Conservation (phyloP, 2,113 vertebrate species). For the Candoia aspera region DNA sequence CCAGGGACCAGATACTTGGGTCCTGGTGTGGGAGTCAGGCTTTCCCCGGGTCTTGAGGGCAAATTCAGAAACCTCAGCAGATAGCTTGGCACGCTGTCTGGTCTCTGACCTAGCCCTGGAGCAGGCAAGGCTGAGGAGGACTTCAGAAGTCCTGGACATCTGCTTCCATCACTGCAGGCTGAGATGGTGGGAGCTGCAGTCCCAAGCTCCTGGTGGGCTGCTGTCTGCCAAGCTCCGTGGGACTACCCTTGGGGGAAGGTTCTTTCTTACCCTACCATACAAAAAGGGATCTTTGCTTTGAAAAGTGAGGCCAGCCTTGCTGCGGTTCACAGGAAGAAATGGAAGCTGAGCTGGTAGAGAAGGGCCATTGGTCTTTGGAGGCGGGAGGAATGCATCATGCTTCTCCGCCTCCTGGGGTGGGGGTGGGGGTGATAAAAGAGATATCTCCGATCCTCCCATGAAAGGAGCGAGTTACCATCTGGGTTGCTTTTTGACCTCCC, state of each 20-base stretch:
- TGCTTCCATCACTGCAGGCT: not conserved
- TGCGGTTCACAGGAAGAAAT: not conserved
- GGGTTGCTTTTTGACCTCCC: not conserved
- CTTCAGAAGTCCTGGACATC: too few species aligned
- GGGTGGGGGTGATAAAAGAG: not conserved
- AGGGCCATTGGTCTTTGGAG: too few species aligned
- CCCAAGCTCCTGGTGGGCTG: not conserved
- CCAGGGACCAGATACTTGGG: not conserved
- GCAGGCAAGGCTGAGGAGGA: not conserved
- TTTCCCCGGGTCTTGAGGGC: not conserved
- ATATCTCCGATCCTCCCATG: not conserved
- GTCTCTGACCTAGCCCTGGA: too few species aligned
- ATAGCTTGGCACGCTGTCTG: not conserved
- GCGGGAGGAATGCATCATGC: not conserved
- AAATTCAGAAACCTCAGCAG: not conserved
- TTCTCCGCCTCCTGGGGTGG: not conserved
- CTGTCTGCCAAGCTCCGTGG: not conserved
- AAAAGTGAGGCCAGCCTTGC: not conserved
- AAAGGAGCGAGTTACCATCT: conserved; percentile 14
- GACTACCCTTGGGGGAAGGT: not conserved
- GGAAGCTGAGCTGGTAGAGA: not conserved
- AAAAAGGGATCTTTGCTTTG: not conserved
- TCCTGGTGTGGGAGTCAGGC: not conserved
- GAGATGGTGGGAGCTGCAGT: not conserved
- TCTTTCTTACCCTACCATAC: not conserved